Evolutionary conservation across 2,113 vertebrate genomes (phyloP), one percentile per base, ranked within the genome.

Genomic region (chimpanzee (Pan troglodytes)): DNA sequence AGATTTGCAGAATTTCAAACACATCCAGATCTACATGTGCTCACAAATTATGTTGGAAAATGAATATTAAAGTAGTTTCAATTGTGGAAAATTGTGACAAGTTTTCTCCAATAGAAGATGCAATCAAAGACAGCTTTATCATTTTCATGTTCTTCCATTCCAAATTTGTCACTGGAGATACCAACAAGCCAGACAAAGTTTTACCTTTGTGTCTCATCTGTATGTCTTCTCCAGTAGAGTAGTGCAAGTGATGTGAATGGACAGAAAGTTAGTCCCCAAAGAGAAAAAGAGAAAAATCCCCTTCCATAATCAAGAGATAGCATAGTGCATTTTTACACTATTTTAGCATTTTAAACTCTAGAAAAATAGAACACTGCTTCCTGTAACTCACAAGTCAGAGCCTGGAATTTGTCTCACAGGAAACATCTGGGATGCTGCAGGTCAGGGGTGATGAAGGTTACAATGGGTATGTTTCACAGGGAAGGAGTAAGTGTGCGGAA

Each of bases 371-470:
- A 64, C 75, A 43, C 40, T 40, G 45, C 48, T 97, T 97, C 96
- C 96, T 97, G 95, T 92, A 92, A 59, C 96, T 90, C 87, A n/a
- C 57, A 95, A 96, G 95, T 82, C 83, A 95, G 95, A 0, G 68
- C 83, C 88, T 90, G 80, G n/a, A 81, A 61, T 96, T 88, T 92
- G 96, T 88, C 83, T 76, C 97, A 98, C 98, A 98, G 98, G 98
- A 99, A 98, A 98, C 98, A 98, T 98, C 98, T 99, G 98, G 97
- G 81, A 20, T 92, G 92, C 81, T 68, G 61, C 43, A 88, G 98
- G 98, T 98, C 98, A 98, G 96, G 96, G 98, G 97, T 94, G 70
- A 98, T 87, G 79, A 97, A 95, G 94, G 97, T 98, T 97, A 98
- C 98, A 98, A 98, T 98, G 87, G 96, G 91, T 94, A 97, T 96